A percentile compares a stretch with the other conserved stretches of the same genome.
Evolutionary conservation across 2,888 invertebrate genomes (phyloP).

Genomic region (Drosophila nigricruria): DNA sequence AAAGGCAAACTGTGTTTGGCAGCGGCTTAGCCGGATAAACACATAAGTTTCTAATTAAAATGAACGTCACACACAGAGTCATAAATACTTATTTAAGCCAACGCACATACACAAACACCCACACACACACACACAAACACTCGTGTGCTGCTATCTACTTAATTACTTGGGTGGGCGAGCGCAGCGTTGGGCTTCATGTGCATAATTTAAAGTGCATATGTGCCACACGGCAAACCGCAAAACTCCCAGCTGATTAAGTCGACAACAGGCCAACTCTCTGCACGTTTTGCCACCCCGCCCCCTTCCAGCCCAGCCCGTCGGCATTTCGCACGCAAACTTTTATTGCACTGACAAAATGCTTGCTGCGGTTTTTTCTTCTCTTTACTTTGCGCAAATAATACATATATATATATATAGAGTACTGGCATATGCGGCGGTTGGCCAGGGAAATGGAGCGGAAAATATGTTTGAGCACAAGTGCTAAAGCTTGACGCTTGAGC

Average conservation of each 20-base stretch:
- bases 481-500: slow-evolving; percentile 47
- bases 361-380: slow-evolving; percentile 52
- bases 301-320: slow-evolving; percentile 34
- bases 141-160: slow-evolving; percentile 64
- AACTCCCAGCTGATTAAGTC: slow-evolving; percentile 73
- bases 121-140: slow-evolving; percentile 12
- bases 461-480: slow-evolving; percentile 66
- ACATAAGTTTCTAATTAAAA: slow-evolving; percentile 73
- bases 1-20: slow-evolving; percentile 16
- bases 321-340: slow-evolving; percentile 79
- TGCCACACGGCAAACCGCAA: slow-evolving; percentile 37
- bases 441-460: slow-evolving; percentile 78
- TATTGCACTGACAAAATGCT: slow-evolving; percentile 78
- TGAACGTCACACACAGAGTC: slow-evolving; percentile 25
- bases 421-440: slow-evolving; percentile 27
- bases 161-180: slow-evolving; percentile 70
- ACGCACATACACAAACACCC: slow-evolving; percentile 23
- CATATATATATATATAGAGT: slow-evolving; percentile 6
- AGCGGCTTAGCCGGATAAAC: slow-evolving; percentile 47
- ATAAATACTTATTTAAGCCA: slow-evolving; percentile 61
- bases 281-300: background rate
- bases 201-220: slow-evolving; percentile 79
- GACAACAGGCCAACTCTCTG: slow-evolving; percentile 50
- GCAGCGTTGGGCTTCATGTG: slow-evolving; percentile 50
- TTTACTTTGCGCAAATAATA: slow-evolving; percentile 51